Evolutionary conservation across 2,888 invertebrate species (phyloP).

Genomic region (Xanthostigma xanthostigma): DNA sequence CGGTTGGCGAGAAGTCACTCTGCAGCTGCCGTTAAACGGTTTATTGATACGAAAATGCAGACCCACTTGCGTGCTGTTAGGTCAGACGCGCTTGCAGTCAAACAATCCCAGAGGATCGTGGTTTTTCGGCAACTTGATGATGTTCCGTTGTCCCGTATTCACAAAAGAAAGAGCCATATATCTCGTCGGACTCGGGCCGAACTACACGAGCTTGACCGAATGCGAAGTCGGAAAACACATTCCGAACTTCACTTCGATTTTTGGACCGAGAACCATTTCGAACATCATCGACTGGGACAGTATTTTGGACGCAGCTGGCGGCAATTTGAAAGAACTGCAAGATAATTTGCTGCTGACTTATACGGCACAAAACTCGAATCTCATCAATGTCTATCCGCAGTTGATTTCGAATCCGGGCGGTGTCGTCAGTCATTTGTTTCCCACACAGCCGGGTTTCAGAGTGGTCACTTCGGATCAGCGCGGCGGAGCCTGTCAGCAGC

Average conservation of each 20-base stretch:
- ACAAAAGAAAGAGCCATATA: conserved; percentile 35
- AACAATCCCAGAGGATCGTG: conserved; percentile 24
- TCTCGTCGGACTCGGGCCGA: conserved; percentile 37
- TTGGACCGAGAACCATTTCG: conserved; percentile 31
- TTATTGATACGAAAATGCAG: conserved; percentile 41
- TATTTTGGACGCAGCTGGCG: conserved; percentile 37
- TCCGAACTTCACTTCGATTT: conserved; percentile 32
- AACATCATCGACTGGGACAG: conserved; percentile 44
- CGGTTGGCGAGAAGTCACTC: conserved; percentile 39
- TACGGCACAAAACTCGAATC: conserved; percentile 44
- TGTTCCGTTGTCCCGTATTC: conserved; percentile 41
- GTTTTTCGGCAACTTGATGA: conserved; percentile 36
- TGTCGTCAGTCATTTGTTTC: conserved; percentile 27
- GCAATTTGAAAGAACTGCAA: conserved; percentile 38
- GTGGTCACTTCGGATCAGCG: conserved; percentile 29
- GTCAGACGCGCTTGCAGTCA: conserved; percentile 27
- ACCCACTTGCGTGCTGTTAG: conserved; percentile 37
- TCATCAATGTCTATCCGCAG: conserved; percentile 32
- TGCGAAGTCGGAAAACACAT: conserved; percentile 32
- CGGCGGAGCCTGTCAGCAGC: conserved; percentile 2
- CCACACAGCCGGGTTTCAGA: conserved; percentile 28
- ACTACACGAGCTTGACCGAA: conserved; percentile 30
- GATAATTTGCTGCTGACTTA: conserved; percentile 44
- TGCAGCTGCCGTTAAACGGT: conserved; percentile 41
- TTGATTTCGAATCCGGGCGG: conserved; percentile 27